Evolutionary conservation across 2,797 vertebrate genomes (phyloP), one percentile per base, ranked within the genome.

Genomic region (Darevskia nairensis): DNA sequence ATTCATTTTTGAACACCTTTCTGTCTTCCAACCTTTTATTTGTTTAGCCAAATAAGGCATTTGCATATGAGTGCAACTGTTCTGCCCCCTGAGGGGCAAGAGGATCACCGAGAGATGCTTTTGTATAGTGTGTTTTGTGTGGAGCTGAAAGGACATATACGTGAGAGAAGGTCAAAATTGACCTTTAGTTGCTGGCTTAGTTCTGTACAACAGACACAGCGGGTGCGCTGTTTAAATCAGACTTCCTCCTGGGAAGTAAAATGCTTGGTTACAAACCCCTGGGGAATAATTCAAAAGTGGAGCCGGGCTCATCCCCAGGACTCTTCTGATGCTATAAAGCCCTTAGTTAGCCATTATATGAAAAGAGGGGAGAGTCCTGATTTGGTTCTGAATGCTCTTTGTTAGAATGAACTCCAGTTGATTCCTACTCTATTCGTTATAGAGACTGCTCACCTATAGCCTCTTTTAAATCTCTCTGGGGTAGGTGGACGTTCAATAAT

Each of bases 231-330:
- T 79, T 80, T 50, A 80, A 64, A 71, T 10, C 32, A 11, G 76
- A 17, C 50, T 74, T 21, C 68, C 81, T 87, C 17, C 50, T 80
- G 68, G 41, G 55, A 79, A 86, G 68, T 25, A 88, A 55, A 88
- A 83, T 81, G 82, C 77, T 74, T 88, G 88, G 44, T 64, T 79
- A 86, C 32, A 86, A 69, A 79, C 15, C 21, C 89, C 81, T 75
- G 25, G 35, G 29, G 29, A 86, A 8, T 41, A 90, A 69, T 86
- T 44, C 81, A 80, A 64, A 66, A 50, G 85, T 9, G 44, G 2
- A 91, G 50, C 44, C 41, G 59, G 27, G 71, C 50, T 46, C 66
- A 86, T 87, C 55, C 23, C 32, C 75, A 41, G 71, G 72, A 29
- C 35, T 61, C 39, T 59, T 59, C n/a, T 68, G 0, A 84, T 39